Conservation (phyloP, 2,888 invertebrate species). For the Timema cristinae region DNA sequence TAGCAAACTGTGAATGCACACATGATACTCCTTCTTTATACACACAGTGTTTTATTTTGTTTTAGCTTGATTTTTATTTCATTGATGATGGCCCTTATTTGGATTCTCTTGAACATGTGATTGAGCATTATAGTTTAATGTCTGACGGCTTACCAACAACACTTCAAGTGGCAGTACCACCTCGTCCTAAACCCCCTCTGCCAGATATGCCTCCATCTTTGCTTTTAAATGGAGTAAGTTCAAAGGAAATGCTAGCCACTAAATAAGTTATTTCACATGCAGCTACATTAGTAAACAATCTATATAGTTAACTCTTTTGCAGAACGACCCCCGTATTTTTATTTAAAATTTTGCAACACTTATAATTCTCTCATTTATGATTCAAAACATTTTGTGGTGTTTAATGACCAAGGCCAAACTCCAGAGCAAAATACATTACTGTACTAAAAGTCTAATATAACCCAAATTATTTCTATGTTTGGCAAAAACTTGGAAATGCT, state of each 20-base stretch:
- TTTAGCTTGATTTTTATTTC: conserved; percentile 65
- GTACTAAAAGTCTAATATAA: too few species aligned
- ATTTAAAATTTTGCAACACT: too few species aligned
- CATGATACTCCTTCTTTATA: too few species aligned
- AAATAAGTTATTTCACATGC: neutral
- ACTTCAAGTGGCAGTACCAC: conserved; percentile 69
- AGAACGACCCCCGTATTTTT: neutral
- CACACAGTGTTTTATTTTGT: conserved; percentile 22
- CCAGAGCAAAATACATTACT: too few species aligned
- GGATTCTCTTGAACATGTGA: conserved; percentile 78
- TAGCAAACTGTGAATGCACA: too few species aligned
- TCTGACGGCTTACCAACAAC: conserved; percentile 83
- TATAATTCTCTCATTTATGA: too few species aligned
- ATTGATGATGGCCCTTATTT: conserved; percentile 92
- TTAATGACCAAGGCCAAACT: too few species aligned
- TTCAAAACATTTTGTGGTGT: too few species aligned
- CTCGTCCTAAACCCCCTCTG: conserved; percentile 75
- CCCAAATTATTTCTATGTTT: too few species aligned
- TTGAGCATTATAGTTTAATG: conserved; percentile 81
- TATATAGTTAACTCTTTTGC: too few species aligned
- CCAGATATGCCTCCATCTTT: conserved; percentile 54
- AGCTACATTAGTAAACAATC: too few species aligned
- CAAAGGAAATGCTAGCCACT: neutral
- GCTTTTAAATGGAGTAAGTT: conserved; percentile 46
- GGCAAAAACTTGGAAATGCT: too few species aligned